These are phyloP conservation scores for Stomatorhinus walkeri DNA, from an alignment of 2,797 vertebrate genomes.

Conservation along the genomic window DNA sequence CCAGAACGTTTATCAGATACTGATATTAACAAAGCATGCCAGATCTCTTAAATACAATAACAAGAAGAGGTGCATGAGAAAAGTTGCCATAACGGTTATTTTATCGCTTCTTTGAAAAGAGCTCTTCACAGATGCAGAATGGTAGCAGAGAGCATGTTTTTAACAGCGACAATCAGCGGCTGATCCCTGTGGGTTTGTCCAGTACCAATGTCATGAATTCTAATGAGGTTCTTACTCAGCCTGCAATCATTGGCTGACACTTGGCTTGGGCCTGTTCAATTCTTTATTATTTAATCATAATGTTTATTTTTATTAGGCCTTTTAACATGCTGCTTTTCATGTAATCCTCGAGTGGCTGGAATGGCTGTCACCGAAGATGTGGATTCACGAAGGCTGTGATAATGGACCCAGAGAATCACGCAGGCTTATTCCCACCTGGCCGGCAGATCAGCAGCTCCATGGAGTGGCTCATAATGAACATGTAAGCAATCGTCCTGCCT, in stretches of 20 bases:
- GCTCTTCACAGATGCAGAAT: neutral
- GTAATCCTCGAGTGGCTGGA: neutral
- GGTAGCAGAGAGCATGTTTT: neutral
- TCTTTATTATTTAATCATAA: slow-evolving; percentile 8
- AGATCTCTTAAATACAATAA: neutral
- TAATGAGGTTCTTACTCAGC: neutral
- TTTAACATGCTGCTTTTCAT: neutral
- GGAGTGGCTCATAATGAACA: neutral
- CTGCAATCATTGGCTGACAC: neutral
- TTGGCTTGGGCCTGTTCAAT: neutral
- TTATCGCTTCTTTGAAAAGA: neutral
- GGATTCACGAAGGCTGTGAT: neutral
- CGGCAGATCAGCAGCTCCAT: neutral
- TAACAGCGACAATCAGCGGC: neutral
- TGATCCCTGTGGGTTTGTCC: slow-evolving; percentile 1
- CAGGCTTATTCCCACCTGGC: neutral
- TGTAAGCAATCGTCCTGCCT: neutral
- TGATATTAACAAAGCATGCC: neutral
- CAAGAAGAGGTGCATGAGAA: neutral
- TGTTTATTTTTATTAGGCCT: slow-evolving; percentile 9
- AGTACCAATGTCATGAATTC: slow-evolving; percentile 12
- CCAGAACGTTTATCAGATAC: neutral
- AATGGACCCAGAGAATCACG: neutral
- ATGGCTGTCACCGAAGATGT: neutral
- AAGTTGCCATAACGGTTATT: neutral